Evolutionary conservation across 2,113 vertebrate genomes (phyloP).

Genomic region (Spea bombifrons): DNA sequence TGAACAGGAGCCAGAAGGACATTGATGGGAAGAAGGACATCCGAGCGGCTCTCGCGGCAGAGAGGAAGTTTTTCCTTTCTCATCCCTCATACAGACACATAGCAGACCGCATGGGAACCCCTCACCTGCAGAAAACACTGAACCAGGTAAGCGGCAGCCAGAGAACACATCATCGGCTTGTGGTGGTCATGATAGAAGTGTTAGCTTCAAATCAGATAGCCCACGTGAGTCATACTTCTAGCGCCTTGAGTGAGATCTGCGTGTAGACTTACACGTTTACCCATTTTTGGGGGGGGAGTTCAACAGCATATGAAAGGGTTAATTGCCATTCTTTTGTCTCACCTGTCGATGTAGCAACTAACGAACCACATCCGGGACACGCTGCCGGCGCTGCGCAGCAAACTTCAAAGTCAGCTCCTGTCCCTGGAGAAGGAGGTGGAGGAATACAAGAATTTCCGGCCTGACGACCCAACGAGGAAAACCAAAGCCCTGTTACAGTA

Average conservation of each 20-base stretch:
- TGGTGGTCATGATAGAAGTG: no score
- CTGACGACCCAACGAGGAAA: constrained; percentile 91
- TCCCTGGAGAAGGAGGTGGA: constrained; percentile 96
- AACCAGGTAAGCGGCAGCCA: constrained; percentile 78
- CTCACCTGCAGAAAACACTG: constrained; percentile 86
- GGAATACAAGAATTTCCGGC: constrained; percentile 93
- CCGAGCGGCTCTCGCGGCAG: constrained; percentile 79
- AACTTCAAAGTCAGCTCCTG: constrained; percentile 91
- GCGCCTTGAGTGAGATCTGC: no score
- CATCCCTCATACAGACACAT: constrained; percentile 91
- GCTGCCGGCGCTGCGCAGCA: constrained; percentile 85
- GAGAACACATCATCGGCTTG: no score
- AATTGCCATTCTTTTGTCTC: not conserved
- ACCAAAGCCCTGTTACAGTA: constrained; percentile 96
- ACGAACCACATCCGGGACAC: constrained; percentile 97
- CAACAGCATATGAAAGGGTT: no score
- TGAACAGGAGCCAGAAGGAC: constrained; percentile 97
- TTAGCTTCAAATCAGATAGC: no score
- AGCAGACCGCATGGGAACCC: constrained; percentile 93
- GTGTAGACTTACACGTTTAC: no score
- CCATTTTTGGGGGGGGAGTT: no score
- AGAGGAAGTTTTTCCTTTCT: constrained; percentile 94
- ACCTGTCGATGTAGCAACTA: constrained; percentile 74
- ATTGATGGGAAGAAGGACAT: constrained; percentile 96
- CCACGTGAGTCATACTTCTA: no score